phyloP scores from a whole-genome alignment of 2,888 invertebrate genomes.

The Spodoptera exigua region DNA sequence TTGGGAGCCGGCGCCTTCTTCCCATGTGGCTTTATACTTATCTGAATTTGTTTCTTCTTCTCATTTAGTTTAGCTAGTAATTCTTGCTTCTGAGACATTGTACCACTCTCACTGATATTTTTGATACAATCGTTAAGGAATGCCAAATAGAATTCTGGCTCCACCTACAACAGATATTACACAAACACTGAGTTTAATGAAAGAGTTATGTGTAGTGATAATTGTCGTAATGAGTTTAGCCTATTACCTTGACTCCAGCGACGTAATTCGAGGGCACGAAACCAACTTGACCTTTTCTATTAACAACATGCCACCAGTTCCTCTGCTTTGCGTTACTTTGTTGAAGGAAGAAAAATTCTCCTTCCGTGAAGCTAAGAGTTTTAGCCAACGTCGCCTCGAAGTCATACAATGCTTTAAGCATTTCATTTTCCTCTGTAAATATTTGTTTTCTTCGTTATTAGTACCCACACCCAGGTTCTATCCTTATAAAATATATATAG shows the following conservation, averaged over 20 bases:
- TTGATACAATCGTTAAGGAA: constrained; percentile 93
- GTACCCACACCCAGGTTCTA: constrained; percentile 37
- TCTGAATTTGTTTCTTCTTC: constrained; percentile 90
- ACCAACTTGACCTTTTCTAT: constrained; percentile 94
- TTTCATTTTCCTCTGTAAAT: constrained; percentile 92
- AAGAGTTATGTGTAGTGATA: constrained; percentile 39
- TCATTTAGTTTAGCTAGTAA: constrained; percentile 90
- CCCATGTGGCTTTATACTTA: constrained; percentile 70
- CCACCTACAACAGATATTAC: constrained; percentile 83
- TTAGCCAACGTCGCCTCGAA: constrained; percentile 95
- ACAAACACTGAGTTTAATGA: constrained; percentile 37
- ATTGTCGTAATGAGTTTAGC: constrained; percentile 50
- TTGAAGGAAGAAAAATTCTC: constrained; percentile 94
- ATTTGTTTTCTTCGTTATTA: constrained; percentile 18
- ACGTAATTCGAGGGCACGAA: constrained; percentile 97
- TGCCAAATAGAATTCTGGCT: constrained; percentile 92
- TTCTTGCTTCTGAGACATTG: constrained; percentile 90
- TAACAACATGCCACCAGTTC: constrained; percentile 97
- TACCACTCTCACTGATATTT: constrained; percentile 83
- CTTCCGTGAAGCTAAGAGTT: constrained; percentile 94
- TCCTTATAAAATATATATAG: constrained; percentile 11
- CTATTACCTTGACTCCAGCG: constrained; percentile 92
- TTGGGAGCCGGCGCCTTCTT: constrained; percentile 83
- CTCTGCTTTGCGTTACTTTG: constrained; percentile 94
- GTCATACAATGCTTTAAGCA: constrained; percentile 95